Base-by-base conservation (phyloP, 2,888 invertebrate species). In the Cacoxenus indagator region DNA sequence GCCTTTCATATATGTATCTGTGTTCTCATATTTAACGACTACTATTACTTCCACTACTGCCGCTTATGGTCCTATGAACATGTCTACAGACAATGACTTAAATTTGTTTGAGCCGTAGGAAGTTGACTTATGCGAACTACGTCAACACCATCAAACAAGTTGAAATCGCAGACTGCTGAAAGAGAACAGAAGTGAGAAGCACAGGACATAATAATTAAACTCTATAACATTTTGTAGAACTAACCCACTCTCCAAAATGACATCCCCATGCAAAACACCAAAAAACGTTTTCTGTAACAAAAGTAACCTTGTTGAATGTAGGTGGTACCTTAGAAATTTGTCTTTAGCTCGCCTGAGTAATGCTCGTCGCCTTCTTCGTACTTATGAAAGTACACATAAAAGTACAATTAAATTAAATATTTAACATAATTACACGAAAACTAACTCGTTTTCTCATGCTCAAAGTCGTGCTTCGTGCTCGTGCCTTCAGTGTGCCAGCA, bases 381-480 rank as follows among this genome's bases (percentile, higher is more conserved):
- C 57, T 62, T 62, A 62, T 62, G 26, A 62, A 62, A 45, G 61
- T 45, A 55, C 43, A 66, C 70, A 73, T 71, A 73, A 75, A 72
- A 74, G 73, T 83, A 82, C 81, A 85, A 84, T 84, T 84, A 84
- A 85, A 83, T 84, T 83, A 83, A 83, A 84, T 84, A 84, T 84
- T 84, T 82, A 85, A 85, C 80, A 82, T 84, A 81, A 85, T 85
- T 84, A 84, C 78, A 80, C 75, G 72, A 76, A 74, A 79, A 79
- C 81, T 77, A 79, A 79, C 78, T 77, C 81, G 81, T 65, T 65
- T 22, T 65, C 74, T 17, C 48, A 24, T 17, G 17, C 26, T 24
- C 24, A n/a, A 46, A 17, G 17, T 46, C 46, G 46, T 46, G n/a
- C 46, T 17, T 11, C 19, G n/a, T 54, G 54, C 54, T 2, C 37